phyloP scores from a whole-genome alignment of 2,888 invertebrate genomes.

The Metopia argyrocephala region DNA sequence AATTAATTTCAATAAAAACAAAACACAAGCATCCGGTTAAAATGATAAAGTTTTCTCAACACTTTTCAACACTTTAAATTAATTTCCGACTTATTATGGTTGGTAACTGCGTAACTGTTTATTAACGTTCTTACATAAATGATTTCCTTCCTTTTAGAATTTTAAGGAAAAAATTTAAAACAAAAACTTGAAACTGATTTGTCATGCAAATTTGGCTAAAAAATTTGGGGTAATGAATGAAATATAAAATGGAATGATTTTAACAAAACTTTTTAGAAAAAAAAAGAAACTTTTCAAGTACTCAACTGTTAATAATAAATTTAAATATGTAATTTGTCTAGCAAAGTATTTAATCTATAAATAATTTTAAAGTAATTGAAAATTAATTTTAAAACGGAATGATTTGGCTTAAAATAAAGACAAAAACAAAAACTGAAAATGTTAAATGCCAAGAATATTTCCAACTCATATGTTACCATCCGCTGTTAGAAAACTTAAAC shows the following conservation, averaged over 20 bases:
- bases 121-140: slow-evolving; percentile 42
- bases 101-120: slow-evolving; percentile 16
- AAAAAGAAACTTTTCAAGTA: neutral
- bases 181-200: neutral
- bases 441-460: slow-evolving; percentile 4
- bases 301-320: neutral
- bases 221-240: neutral
- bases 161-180: neutral
- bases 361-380: slow-evolving; percentile 33
- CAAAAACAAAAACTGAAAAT: neutral
- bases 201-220: slow-evolving; percentile 4
- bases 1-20: slow-evolving; percentile 48
- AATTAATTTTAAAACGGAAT: slow-evolving; percentile 24
- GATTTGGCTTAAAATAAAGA: neutral
- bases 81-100: slow-evolving; percentile 9
- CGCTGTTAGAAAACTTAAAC: slow-evolving; percentile 23
- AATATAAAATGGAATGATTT: neutral
- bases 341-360: neutral
- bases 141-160: slow-evolving; percentile 40
- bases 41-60: slow-evolving; percentile 1
- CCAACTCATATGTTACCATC: slow-evolving; percentile 43
- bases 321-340: neutral
- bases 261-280: neutral
- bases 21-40: neutral
- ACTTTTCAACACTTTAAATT: slow-evolving; percentile 38